Evolutionary conservation across 2,888 invertebrate species (phyloP).

Genomic region (Tipula unca): DNA sequence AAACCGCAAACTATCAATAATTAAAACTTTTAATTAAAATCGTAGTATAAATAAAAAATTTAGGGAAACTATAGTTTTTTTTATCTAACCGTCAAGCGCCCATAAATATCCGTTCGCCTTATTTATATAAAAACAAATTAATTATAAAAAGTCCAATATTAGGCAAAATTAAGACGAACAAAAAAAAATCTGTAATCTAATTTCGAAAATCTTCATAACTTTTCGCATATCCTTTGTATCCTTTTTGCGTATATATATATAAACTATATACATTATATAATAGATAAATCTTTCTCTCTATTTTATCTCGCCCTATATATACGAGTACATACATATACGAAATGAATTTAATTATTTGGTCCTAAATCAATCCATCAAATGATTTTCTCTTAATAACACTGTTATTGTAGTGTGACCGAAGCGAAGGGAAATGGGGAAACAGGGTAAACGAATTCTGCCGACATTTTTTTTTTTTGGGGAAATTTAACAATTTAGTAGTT

Average conservation of each 20-base stretch:
- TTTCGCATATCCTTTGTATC: background rate
- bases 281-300: background rate
- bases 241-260: background rate
- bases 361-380: constrained; percentile 19
- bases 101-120: background rate
- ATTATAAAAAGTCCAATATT: background rate
- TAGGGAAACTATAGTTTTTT: background rate
- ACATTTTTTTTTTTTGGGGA: background rate
- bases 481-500: background rate
- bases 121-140: background rate
- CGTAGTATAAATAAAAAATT: background rate
- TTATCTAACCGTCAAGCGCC: background rate
- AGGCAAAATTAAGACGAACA: background rate
- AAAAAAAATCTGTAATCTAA: background rate
- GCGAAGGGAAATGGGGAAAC: background rate
- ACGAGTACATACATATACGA: background rate
- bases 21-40: background rate
- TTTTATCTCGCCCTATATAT: background rate
- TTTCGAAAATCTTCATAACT: background rate
- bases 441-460: background rate
- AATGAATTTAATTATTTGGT: constrained; percentile 8
- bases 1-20: background rate
- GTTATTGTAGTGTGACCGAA: background rate
- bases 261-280: background rate
- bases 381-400: constrained; percentile 17